These are phyloP conservation scores for Psittacara wagleri DNA, from an alignment of 2,113 vertebrate species.

Conservation along the genomic window DNA sequence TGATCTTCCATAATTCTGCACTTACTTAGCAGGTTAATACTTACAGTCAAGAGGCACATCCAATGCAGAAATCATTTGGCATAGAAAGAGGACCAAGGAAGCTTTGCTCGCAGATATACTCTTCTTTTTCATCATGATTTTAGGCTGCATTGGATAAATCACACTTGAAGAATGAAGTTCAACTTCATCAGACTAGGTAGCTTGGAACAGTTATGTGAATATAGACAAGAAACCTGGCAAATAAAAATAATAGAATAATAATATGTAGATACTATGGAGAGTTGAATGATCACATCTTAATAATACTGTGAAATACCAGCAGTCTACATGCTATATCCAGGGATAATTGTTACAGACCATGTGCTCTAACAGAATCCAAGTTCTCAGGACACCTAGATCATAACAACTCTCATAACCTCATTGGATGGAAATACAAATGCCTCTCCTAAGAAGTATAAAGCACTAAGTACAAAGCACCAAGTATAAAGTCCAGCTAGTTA, in stretches of 20 bases:
- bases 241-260: slow-evolving; percentile 28
- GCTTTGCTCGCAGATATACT: slow-evolving; percentile 62
- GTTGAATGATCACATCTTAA: neutral
- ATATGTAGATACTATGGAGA: neutral
- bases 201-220: slow-evolving; percentile 33
- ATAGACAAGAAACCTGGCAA: slow-evolving; percentile 59
- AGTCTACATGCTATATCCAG: neutral
- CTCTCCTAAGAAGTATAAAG: neutral
- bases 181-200: slow-evolving; percentile 58
- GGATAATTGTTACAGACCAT: neutral
- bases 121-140: slow-evolving; percentile 81
- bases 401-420: neutral
- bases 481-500: neutral
- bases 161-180: slow-evolving; percentile 62
- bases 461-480: neutral
- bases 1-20: neutral
- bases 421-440: neutral
- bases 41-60: slow-evolving; percentile 97
- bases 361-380: neutral
- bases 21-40: slow-evolving; percentile 61
- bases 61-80: slow-evolving; percentile 82
- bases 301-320: neutral
- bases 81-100: slow-evolving; percentile 81
- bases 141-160: slow-evolving; percentile 63
- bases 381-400: neutral